Percentiles rank a stretch among this genome's conserved stretches.
Conservation (phyloP, 2,888 invertebrate species). For the Hedychridium roseum region DNA sequence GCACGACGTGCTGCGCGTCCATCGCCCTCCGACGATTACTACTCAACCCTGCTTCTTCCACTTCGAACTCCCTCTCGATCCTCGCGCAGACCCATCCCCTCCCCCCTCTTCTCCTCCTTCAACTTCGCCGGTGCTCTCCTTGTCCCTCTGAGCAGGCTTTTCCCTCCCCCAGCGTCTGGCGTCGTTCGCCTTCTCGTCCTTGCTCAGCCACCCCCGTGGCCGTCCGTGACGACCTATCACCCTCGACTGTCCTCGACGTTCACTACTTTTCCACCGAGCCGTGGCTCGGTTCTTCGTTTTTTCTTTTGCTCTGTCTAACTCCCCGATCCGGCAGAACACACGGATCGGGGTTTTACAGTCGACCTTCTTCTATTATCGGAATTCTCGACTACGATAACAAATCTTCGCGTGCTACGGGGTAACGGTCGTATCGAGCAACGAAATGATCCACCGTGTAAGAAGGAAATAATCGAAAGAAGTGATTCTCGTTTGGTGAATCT, state of each 20-base stretch:
- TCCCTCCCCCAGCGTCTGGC: background rate
- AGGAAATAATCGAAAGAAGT: too few relatives aligned
- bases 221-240: constrained; percentile 17
- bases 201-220: constrained; percentile 3
- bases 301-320: too few relatives aligned
- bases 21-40: constrained; percentile 51
- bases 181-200: constrained; percentile 2
- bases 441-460: too few relatives aligned
- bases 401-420: too few relatives aligned
- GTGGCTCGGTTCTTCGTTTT: constrained; percentile 8
- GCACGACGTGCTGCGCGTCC: too few relatives aligned
- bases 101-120: background rate
- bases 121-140: constrained; percentile 1
- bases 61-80: constrained; percentile 9
- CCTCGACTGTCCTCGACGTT: constrained; percentile 23
- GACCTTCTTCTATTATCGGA: too few relatives aligned
- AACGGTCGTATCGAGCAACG: too few relatives aligned
- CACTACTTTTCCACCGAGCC: constrained; percentile 22
- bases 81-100: background rate
- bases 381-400: too few relatives aligned
- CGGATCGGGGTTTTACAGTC: too few relatives aligned
- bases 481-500: too few relatives aligned
- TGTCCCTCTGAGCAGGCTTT: background rate
- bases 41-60: constrained; percentile 36
- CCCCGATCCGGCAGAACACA: too few relatives aligned